These are phyloP conservation scores for Trachelus tabidus DNA, from an alignment of 2,888 invertebrate species.

Conservation along the genomic window DNA sequence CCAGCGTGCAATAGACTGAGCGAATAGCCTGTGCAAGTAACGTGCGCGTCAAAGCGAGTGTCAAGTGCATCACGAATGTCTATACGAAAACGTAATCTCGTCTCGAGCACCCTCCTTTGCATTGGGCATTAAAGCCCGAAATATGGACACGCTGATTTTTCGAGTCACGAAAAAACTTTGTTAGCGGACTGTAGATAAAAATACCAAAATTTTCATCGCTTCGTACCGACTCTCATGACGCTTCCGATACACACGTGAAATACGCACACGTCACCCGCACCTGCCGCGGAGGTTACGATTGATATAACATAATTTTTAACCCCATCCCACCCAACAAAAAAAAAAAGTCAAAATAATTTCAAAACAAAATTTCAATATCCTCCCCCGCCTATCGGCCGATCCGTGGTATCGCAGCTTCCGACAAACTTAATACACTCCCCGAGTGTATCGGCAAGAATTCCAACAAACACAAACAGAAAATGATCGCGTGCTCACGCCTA, in stretches of 20 bases:
- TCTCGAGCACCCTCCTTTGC: neutral
- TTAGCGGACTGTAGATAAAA: neutral
- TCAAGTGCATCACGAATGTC: neutral
- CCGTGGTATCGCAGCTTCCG: neutral
- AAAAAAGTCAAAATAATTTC: neutral
- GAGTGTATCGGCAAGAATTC: neutral
- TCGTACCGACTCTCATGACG: neutral
- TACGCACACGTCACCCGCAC: neutral
- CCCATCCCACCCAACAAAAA: too few relatives aligned
- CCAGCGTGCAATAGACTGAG: neutral
- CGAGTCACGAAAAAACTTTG: neutral
- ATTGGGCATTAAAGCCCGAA: neutral
- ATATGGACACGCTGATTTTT: neutral
- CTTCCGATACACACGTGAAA: neutral
- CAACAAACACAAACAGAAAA: neutral
- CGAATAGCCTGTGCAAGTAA: neutral
- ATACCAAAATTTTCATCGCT: neutral
- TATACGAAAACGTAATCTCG: neutral
- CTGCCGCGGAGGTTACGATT: neutral
- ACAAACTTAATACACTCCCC: neutral
- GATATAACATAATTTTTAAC: neutral
- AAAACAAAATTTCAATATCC: neutral
- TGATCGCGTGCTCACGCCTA: neutral
- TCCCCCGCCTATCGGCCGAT: neutral
- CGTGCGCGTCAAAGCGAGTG: slow-evolving; percentile 21